Conservation (phyloP, 2,113 vertebrate genomes). For the Amphiprion ocellaris region DNA sequence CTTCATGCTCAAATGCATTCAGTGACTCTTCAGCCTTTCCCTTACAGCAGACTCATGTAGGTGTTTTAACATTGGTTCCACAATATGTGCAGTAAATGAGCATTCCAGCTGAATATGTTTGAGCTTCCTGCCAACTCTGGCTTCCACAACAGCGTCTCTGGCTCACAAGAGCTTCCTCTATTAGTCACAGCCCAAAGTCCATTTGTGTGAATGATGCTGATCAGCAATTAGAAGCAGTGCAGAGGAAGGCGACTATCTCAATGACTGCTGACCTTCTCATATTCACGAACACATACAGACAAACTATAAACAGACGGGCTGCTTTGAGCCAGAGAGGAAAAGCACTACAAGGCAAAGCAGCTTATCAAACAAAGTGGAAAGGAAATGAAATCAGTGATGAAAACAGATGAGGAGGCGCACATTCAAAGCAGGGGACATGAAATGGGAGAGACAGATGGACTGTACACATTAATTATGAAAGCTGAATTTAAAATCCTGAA, state of each 20-base stretch:
- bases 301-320: slow-evolving; percentile 22
- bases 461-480: slow-evolving; percentile 20
- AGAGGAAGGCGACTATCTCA: slow-evolving; percentile 26
- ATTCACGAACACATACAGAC: slow-evolving; percentile 19
- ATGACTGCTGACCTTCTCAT: slow-evolving; percentile 38
- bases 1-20: slow-evolving; percentile 1
- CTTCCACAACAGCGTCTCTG: slow-evolving; percentile 23
- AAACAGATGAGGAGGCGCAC: slow-evolving; percentile 29
- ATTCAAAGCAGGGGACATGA: slow-evolving; percentile 50
- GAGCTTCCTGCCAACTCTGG: slow-evolving; percentile 4
- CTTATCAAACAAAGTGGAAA: slow-evolving; percentile 45
- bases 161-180: slow-evolving; percentile 39
- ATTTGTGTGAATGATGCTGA: slow-evolving; percentile 53
- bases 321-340: slow-evolving; percentile 21
- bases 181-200: slow-evolving; percentile 36
- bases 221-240: slow-evolving; percentile 56
- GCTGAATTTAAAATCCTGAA: slow-evolving; percentile 22
- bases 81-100: not conserved
- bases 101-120: slow-evolving; percentile 6
- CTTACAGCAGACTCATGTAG: not conserved
- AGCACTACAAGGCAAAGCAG: not conserved
- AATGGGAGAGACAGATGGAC: slow-evolving; percentile 4
- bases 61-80: not conserved
- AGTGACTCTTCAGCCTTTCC: slow-evolving; percentile 1
- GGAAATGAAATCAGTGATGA: slow-evolving; percentile 59